A percentile compares a stretch with the other conserved stretches of the same genome.
These are phyloP conservation scores for Heteractis magnifica DNA, from an alignment of 92 coral and sea anemone species.

Conservation along the genomic window DNA sequence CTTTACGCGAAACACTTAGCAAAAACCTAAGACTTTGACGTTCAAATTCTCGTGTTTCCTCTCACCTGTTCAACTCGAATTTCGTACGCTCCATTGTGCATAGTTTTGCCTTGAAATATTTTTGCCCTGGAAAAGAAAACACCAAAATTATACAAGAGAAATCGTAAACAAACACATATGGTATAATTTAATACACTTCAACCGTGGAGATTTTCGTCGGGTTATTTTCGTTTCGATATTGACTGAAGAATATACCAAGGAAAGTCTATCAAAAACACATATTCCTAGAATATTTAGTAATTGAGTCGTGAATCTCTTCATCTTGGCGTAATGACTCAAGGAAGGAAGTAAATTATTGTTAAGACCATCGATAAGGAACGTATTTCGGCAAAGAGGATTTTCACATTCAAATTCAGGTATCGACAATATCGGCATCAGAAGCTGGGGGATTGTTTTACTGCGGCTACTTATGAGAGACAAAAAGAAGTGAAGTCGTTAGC, in stretches of 20 bases:
- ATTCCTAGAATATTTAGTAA: neutral
- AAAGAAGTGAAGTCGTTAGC: neutral
- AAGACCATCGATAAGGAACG: neutral
- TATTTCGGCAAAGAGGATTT: neutral
- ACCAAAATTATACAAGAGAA: neutral
- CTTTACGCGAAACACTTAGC: neutral
- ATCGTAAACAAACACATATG: conserved; percentile 3
- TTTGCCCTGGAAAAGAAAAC: conserved; percentile 64
- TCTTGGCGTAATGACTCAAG: neutral
- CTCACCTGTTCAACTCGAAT: conserved; percentile 93
- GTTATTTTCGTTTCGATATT: neutral
- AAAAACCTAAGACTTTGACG: neutral
- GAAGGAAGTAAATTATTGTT: neutral
- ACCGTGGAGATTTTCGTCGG: neutral
- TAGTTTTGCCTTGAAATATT: conserved; percentile 74
- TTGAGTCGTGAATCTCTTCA: neutral
- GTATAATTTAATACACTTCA: neutral
- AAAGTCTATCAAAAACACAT: neutral
- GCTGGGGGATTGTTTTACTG: neutral
- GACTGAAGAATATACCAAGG: neutral
- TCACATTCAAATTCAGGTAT: neutral
- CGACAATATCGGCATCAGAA: neutral
- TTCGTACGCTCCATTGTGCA: conserved; percentile 75
- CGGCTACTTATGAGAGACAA: neutral
- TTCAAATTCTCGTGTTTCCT: neutral